phyloP scores from a whole-genome alignment of 1,140 invertebrate genomes.

The Drosophila pseudoobscura region DNA sequence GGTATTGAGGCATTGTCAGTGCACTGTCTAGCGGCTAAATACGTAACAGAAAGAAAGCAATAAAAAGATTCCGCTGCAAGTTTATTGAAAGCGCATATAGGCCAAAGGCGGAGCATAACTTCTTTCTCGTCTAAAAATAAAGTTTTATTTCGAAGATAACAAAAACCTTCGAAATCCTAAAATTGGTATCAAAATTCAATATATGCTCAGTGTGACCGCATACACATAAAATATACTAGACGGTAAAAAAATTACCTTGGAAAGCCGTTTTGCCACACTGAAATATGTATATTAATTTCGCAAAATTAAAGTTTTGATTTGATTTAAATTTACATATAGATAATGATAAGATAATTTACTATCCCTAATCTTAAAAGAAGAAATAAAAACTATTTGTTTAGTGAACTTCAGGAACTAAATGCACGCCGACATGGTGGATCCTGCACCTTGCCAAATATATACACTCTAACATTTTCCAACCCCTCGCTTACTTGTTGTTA shows the following conservation, averaged over 20 bases:
- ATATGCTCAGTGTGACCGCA: constrained; percentile 41
- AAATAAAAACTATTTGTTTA: no score
- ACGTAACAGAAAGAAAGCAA: constrained; percentile 11
- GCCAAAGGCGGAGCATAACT: neutral
- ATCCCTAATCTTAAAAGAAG: no score
- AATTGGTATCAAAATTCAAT: constrained; percentile 78
- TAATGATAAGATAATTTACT: no score
- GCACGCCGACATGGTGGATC: no score
- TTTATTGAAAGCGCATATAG: no score
- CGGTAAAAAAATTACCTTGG: neutral
- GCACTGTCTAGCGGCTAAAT: constrained; percentile 1
- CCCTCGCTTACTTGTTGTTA: neutral
- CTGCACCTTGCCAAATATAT: no score
- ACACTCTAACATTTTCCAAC: neutral
- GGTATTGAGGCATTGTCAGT: constrained; percentile 10
- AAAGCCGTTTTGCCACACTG: no score
- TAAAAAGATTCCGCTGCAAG: no score
- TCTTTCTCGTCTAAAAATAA: constrained; percentile 7
- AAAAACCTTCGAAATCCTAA: constrained; percentile 66
- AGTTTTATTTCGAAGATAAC: constrained; percentile 25
- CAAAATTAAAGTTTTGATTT: no score
- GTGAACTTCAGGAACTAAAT: no score
- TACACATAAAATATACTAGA: neutral
- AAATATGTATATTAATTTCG: no score
- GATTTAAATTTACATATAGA: no score